These are phyloP conservation scores for Callitettix versicolor DNA, from an alignment of 1,140 invertebrate genomes.

Conservation along the genomic window DNA sequence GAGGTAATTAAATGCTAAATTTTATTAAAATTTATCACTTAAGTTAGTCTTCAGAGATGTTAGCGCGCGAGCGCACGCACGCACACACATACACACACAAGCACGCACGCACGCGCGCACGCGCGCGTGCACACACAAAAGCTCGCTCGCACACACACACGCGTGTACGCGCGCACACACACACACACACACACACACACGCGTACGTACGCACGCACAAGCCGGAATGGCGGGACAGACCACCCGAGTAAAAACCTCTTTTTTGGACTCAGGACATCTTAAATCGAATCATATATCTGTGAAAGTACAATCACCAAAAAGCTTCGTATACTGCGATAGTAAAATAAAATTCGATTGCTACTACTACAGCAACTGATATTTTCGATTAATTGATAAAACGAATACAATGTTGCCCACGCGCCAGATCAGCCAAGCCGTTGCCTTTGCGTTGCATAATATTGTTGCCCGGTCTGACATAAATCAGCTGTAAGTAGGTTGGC, in stretches of 20 bases:
- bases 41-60: no score
- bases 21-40: no score
- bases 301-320: not conserved
- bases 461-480: constrained; percentile 4
- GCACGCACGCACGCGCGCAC: no score
- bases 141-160: no score
- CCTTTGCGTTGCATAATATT: constrained; percentile 5
- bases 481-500: constrained; percentile 8
- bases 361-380: constrained; percentile 2
- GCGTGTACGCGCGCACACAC: no score
- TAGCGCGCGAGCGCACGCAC: no score
- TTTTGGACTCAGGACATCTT: not conserved
- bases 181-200: no score
- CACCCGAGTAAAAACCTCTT: not conserved
- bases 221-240: no score
- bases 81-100: no score
- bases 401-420: not conserved
- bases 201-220: no score
- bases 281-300: not conserved
- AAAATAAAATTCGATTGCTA: constrained; percentile 3
- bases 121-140: no score
- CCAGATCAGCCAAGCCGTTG: not conserved
- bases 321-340: constrained; percentile 1
- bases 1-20: no score
- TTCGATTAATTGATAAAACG: constrained; percentile 1